Evolutionary conservation across 2,113 vertebrate genomes (phyloP).

Genomic region (Poeciliopsis turrubarensis): DNA sequence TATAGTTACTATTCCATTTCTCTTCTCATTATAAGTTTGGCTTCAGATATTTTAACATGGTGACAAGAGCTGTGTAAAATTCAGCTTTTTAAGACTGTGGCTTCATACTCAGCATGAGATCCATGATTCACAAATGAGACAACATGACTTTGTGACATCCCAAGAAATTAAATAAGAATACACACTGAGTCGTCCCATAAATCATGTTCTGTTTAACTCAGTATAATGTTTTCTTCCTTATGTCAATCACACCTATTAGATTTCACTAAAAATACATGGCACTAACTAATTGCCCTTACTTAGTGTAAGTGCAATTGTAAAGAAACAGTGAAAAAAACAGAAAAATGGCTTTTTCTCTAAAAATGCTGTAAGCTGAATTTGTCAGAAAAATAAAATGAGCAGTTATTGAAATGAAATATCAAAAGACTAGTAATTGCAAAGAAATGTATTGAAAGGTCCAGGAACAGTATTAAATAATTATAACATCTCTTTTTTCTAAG

Average conservation of each 20-base stretch:
- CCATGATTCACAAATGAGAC: constrained; percentile 8
- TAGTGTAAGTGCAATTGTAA: too few relatives aligned
- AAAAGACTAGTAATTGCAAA: neutral
- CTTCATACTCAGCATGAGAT: neutral
- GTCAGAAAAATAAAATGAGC: neutral
- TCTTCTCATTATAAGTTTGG: neutral
- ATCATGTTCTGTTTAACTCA: too few relatives aligned
- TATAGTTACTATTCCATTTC: constrained; percentile 18
- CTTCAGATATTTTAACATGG: neutral
- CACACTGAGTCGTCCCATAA: neutral
- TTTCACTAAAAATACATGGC: neutral
- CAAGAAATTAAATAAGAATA: neutral
- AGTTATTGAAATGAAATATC: neutral
- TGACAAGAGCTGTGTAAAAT: neutral
- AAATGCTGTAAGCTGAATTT: neutral
- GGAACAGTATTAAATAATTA: neutral
- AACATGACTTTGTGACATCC: neutral
- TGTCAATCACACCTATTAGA: neutral
- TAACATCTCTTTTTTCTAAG: too few relatives aligned
- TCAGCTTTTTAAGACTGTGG: neutral
- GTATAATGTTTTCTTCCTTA: neutral
- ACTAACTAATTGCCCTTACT: too few relatives aligned
- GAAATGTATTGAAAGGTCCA: neutral
- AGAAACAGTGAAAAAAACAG: too few relatives aligned
- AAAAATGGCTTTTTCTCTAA: neutral